These are phyloP conservation scores for Leptopilina clavipes DNA, from an alignment of 1,140 invertebrate species.

Conservation along the genomic window DNA sequence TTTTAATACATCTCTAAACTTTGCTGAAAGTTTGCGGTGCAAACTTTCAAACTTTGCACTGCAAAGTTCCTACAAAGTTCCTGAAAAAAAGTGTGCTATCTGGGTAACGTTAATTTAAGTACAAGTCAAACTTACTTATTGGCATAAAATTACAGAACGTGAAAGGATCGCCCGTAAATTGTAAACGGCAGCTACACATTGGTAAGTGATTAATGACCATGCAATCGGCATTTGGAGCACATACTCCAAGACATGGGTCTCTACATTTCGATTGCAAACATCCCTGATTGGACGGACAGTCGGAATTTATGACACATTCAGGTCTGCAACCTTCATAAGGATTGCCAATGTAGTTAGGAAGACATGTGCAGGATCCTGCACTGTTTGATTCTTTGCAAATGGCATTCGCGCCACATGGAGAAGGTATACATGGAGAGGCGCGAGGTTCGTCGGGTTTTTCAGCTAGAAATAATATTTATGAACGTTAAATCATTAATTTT, in stretches of 20 bases:
- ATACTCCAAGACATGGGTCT: conserved; percentile 77
- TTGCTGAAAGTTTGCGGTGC: no score
- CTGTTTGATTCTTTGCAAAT: conserved; percentile 85
- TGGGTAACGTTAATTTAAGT: no score
- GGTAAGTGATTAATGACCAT: conserved; percentile 79
- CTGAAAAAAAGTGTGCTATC: no score
- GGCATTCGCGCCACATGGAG: conserved; percentile 87
- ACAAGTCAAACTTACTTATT: conserved; percentile 60
- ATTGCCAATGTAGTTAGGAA: conserved; percentile 80
- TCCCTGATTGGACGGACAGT: conserved; percentile 74
- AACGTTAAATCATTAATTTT: conserved; percentile 11
- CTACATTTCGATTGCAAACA: conserved; percentile 72
- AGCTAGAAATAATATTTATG: conserved; percentile 53
- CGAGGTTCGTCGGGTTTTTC: conserved; percentile 67
- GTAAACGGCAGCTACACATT: conserved; percentile 78
- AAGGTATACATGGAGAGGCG: conserved; percentile 81
- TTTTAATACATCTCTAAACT: no score
- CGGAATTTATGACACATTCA: conserved; percentile 80
- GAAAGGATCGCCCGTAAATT: conserved; percentile 79
- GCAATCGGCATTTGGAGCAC: conserved; percentile 77
- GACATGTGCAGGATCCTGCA: conserved; percentile 81
- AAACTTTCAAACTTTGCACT: no score
- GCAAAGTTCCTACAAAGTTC: no score
- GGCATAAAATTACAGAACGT: conserved; percentile 66
- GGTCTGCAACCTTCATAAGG: conserved; percentile 79